phyloP scores from a whole-genome alignment of 2,888 invertebrate genomes.

The Chaetoderma sp. region DNA sequence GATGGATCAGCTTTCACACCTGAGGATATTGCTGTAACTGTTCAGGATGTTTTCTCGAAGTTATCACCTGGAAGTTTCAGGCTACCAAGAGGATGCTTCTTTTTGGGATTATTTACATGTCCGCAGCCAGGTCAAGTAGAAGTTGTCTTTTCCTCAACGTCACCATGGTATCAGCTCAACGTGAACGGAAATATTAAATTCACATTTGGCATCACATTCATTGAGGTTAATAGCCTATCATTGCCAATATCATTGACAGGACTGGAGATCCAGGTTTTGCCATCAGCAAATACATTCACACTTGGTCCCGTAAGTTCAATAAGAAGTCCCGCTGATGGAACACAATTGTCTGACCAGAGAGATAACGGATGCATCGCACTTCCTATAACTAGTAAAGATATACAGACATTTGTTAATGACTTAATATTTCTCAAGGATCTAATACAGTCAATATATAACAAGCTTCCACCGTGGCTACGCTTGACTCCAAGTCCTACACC shows the following conservation, averaged over 20 bases:
- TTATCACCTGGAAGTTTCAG: neutral
- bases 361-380: no score
- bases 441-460: neutral
- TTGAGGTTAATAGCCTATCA: neutral
- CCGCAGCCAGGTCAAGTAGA: no score
- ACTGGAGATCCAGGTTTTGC: neutral
- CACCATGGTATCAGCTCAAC: neutral
- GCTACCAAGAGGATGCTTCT: neutral
- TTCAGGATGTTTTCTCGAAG: slow-evolving; percentile 6
- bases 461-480: neutral
- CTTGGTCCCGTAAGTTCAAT: neutral
- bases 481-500: no score
- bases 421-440: neutral
- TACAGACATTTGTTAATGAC: neutral
- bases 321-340: neutral
- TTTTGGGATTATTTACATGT: neutral
- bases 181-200: neutral
- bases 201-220: neutral
- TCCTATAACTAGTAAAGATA: neutral
- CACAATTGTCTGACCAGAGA: neutral
- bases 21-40: neutral
- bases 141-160: neutral
- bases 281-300: no score
- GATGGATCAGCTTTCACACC: neutral
- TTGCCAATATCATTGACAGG: neutral